These are phyloP conservation scores for Agonopterix alstromeriana DNA, from an alignment of 2,888 invertebrate genomes.

Conservation along the genomic window DNA sequence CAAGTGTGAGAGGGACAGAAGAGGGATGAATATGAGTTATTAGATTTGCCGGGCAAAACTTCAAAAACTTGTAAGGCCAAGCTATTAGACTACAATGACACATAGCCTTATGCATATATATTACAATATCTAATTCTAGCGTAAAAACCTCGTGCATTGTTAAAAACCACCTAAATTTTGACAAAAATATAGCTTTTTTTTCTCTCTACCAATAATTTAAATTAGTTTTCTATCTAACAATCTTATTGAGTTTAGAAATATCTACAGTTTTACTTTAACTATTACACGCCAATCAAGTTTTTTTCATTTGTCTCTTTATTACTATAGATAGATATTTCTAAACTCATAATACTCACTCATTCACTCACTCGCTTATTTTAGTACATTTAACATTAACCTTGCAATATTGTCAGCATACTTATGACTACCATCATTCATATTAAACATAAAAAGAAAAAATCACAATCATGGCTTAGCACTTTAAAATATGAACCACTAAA, in stretches of 20 bases:
- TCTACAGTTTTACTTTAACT: too few relatives aligned
- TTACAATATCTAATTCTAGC: constrained; percentile 32
- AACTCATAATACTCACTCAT: constrained; percentile 9
- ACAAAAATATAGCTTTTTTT: constrained; percentile 62
- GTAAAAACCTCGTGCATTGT: constrained; percentile 47
- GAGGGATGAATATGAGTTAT: too few relatives aligned
- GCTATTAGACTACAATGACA: constrained; percentile 35
- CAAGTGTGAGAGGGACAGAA: not conserved
- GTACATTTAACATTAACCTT: constrained; percentile 24
- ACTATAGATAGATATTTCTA: constrained; percentile 9
- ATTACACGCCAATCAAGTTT: too few relatives aligned
- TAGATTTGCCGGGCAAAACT: not conserved
- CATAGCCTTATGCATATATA: constrained; percentile 19
- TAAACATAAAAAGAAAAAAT: too few relatives aligned
- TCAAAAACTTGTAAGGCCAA: constrained; percentile 24
- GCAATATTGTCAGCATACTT: constrained; percentile 67
- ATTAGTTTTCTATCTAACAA: constrained; percentile 61
- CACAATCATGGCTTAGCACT: too few relatives aligned
- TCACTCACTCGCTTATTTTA: not conserved
- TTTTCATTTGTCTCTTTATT: too few relatives aligned
- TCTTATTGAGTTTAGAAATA: too few relatives aligned
- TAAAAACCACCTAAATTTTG: constrained; percentile 40
- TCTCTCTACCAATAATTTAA: constrained; percentile 48
- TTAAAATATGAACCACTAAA: too few relatives aligned
- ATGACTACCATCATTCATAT: constrained; percentile 26